phyloP scores from a whole-genome alignment of 2,888 invertebrate species.

The Dendrolimus pini region DNA sequence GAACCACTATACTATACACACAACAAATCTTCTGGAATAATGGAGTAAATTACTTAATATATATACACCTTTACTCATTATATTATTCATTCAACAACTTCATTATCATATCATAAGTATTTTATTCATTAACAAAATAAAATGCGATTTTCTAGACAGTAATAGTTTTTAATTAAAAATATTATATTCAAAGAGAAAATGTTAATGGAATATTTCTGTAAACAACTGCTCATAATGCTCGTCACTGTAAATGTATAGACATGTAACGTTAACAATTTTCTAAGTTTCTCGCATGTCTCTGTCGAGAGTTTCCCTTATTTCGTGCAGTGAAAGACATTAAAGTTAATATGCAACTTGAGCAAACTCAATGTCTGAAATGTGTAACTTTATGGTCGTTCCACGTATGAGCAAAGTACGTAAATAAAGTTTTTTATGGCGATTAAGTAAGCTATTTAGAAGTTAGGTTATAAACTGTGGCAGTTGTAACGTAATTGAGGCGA shows the following conservation, averaged over 20 bases:
- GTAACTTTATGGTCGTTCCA: not conserved
- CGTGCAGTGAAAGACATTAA: not conserved
- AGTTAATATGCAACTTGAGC: not conserved
- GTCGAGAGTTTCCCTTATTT: not conserved
- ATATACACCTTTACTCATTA: no score
- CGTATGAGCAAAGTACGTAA: not conserved
- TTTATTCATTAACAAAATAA: no score
- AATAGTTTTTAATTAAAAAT: no score
- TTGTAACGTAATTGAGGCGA: not conserved
- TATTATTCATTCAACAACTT: no score
- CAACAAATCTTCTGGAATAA: no score
- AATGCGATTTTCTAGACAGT: no score
- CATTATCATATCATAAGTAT: no score
- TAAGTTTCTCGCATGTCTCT: not conserved
- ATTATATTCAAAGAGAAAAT: not conserved
- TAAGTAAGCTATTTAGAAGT: not conserved
- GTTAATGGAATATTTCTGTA: constrained; percentile 7
- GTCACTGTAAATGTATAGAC: not conserved
- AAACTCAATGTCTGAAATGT: not conserved
- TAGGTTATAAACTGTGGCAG: not conserved
- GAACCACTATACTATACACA: no score
- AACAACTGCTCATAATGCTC: not conserved
- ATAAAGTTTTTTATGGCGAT: not conserved
- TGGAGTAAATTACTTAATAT: no score
- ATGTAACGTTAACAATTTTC: not conserved